Conservation (phyloP, 2,113 vertebrate genomes). For the Lasiurus cinereus region DNA sequence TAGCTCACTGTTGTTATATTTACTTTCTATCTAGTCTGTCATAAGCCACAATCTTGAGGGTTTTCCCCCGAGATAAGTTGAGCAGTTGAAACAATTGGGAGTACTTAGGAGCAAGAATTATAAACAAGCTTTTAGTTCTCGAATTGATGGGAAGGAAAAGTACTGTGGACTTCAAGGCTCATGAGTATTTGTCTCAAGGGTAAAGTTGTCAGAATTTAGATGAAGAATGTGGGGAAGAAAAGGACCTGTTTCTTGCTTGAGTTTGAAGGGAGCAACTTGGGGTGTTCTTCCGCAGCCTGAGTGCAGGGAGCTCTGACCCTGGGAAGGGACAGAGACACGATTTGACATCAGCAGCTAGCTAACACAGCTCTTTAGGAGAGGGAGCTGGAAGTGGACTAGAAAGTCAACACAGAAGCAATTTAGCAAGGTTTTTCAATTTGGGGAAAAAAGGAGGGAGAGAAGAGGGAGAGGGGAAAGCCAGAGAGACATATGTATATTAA, state of each 20-base stretch:
- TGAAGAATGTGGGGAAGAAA: background rate
- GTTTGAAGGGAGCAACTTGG: background rate
- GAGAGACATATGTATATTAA: background rate
- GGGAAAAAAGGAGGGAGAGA: background rate
- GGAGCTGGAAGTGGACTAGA: background rate
- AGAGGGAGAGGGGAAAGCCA: background rate
- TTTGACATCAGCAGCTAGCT: rapidly evolving
- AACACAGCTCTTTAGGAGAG: background rate
- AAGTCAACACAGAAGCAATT: background rate
- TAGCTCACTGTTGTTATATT: background rate
- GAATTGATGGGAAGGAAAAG: constrained; percentile 29
- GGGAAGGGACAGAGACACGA: background rate
- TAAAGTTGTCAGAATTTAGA: constrained; percentile 8
- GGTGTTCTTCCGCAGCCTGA: background rate
- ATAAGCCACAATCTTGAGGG: background rate
- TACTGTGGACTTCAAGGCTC: background rate
- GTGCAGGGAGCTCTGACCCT: too few species aligned
- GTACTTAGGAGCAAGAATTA: background rate
- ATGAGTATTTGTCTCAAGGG: background rate
- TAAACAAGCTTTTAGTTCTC: background rate
- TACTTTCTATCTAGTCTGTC: background rate
- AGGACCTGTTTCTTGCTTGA: background rate
- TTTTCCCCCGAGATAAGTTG: background rate
- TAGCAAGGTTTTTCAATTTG: background rate
- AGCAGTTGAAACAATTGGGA: constrained; percentile 36